A percentile compares a stretch with the other conserved stretches of the same genome.
Evolutionary conservation across 1,140 invertebrate genomes (phyloP).

Genomic region (Patella vulgata): DNA sequence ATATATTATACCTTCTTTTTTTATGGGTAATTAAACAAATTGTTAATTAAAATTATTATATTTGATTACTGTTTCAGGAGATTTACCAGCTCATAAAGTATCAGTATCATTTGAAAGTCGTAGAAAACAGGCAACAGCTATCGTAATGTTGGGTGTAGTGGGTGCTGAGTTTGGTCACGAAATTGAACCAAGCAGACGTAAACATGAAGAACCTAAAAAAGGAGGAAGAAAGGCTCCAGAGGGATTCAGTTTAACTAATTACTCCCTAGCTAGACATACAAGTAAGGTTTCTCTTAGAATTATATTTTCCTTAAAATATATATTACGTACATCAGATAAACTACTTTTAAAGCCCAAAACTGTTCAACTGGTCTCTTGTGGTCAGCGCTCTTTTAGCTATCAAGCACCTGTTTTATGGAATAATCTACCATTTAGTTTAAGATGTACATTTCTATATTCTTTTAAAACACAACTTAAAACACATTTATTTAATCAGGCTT

Average conservation of each 20-base stretch:
- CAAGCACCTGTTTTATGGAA: too few species aligned
- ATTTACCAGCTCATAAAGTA: conserved; percentile 48
- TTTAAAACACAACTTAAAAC: too few species aligned
- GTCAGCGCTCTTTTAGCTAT: too few species aligned
- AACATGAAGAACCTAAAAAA: conserved; percentile 42
- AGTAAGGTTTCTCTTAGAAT: conserved; percentile 69
- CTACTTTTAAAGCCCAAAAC: too few species aligned
- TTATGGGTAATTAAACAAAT: too few species aligned
- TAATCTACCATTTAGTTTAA: too few species aligned
- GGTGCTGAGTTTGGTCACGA: conserved; percentile 97
- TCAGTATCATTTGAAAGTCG: conserved; percentile 75
- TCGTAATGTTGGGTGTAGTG: conserved; percentile 95
- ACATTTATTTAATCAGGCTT: too few species aligned
- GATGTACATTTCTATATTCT: too few species aligned
- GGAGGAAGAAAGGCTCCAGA: conserved; percentile 76
- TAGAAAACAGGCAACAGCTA: conserved; percentile 95
- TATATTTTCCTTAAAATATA: too few species aligned
- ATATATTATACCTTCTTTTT: too few species aligned
- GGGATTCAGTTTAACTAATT: conserved; percentile 90
- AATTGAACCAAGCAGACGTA: conserved; percentile 60
- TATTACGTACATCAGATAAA: too few species aligned
- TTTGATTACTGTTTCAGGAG: conserved; percentile 36
- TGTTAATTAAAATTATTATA: conserved; percentile 4
- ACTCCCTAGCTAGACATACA: conserved; percentile 88
- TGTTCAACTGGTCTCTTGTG: too few species aligned